A percentile compares a stretch with the other conserved stretches of the same genome.
Conservation (phyloP, 2,888 invertebrate genomes). For the Griposia aprilina region DNA sequence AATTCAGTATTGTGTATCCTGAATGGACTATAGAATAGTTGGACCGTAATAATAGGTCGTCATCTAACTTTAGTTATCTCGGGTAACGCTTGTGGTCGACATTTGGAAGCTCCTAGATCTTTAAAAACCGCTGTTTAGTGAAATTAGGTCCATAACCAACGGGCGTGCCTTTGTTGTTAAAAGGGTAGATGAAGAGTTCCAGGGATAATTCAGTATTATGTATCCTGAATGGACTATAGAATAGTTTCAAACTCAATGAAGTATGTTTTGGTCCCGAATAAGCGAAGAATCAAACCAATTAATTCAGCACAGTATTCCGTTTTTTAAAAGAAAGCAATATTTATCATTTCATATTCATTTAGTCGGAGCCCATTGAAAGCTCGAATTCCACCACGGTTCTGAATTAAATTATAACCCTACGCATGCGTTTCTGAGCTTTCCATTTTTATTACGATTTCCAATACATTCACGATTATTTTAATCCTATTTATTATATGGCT, state of each 20-base stretch:
- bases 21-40: background rate
- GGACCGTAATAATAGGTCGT: slow-evolving; percentile 11
- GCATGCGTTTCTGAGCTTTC: too few species aligned
- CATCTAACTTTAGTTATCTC: slow-evolving; percentile 1
- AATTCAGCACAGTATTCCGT: background rate
- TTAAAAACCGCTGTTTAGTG: slow-evolving; percentile 18
- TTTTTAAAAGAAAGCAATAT: background rate
- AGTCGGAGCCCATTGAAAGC: background rate
- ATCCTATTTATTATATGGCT: slow-evolving; percentile 16
- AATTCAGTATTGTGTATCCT: background rate
- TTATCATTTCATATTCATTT: background rate
- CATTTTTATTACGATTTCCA: slow-evolving; percentile 5
- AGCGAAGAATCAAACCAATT: background rate
- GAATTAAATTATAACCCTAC: background rate
- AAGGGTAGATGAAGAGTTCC: background rate
- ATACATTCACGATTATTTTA: slow-evolving; percentile 9
- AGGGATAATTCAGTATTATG: background rate
- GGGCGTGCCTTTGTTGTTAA: slow-evolving; percentile 15
- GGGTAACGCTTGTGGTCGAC: background rate
- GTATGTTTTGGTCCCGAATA: background rate
- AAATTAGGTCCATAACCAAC: slow-evolving; percentile 24
- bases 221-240: background rate
- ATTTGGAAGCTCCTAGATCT: slow-evolving; percentile 6
- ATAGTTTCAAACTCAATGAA: background rate
- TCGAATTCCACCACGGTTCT: background rate